These are phyloP conservation scores for Pimephales promelas DNA, from an alignment of 2,113 vertebrate genomes.

Conservation along the genomic window DNA sequence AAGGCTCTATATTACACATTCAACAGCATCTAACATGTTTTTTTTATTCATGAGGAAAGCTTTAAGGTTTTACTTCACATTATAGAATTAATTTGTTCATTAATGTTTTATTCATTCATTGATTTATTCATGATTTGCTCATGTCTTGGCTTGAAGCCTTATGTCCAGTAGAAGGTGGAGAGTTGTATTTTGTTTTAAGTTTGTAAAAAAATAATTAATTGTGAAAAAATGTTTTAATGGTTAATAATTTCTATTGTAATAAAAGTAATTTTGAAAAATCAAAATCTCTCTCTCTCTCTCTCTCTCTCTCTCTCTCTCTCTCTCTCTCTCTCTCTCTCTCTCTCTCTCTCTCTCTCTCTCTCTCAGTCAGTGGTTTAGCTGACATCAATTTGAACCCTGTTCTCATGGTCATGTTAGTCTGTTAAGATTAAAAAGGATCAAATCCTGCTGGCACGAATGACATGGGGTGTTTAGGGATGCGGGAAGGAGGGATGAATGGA, in stretches of 20 bases:
- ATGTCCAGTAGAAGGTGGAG: too few species aligned
- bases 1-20: background rate
- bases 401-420: conserved; percentile 35
- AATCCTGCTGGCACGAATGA: conserved; percentile 30
- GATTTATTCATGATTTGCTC: background rate
- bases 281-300: background rate
- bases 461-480: background rate
- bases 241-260: too few species aligned
- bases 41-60: background rate
- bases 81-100: background rate
- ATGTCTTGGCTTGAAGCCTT: too few species aligned
- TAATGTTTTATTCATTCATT: background rate
- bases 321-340: too few species aligned
- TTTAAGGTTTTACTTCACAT: background rate
- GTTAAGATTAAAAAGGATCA: conserved; percentile 41
- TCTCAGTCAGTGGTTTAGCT: conserved; percentile 27
- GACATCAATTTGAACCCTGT: conserved; percentile 41
- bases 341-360: too few species aligned
- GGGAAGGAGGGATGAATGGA: background rate
- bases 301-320: background rate
- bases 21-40: background rate
- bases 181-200: too few species aligned
- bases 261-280: too few species aligned
- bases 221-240: too few species aligned
- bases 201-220: too few species aligned